Evolutionary conservation across 2,888 invertebrate genomes (phyloP), one percentile per base, ranked within the genome.

Genomic region (Caenorhabditis becei): DNA sequence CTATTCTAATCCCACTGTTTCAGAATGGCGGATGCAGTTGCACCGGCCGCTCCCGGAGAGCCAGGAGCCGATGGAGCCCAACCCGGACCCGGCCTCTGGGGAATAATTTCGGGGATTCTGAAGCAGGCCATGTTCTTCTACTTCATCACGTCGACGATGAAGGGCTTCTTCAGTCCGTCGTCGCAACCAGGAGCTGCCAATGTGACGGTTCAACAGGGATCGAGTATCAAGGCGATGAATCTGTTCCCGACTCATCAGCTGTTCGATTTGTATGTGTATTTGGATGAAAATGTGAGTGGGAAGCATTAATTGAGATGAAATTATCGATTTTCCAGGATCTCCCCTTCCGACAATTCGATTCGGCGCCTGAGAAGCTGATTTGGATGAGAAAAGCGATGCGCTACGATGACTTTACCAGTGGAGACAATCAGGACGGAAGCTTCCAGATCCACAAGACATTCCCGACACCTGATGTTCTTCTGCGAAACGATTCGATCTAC

Each of bases 401-500:
- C 2, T 93, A 93, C 87, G 93, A 92, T 41, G 92, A 93, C 83
- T 93, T 93, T 93, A 89, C 86, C 7, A 86, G 89, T 37, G 90
- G 90, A 49, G 83, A 82, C 0, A 53, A 83, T 8, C 72, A 82
- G 59, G 92, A 93, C 87, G 93, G 93, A 3, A 87, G 91, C 2
- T 92, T 87, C 70, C 77, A 83, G 10, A 89, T 91, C 61, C 79
- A 88, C 2, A 89, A 91, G 44, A 86, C 89, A 28, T 87, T 93
- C 59, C 70, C 82, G 0, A 88, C 91, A 16, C 90, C 92, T 5
- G 88, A 87, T 80, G 80, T 77, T 3, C 71, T 91, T 11, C 65
- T 84, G 91, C 96, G 95, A 90, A 99, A 99, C 93, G 97, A 97
- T 5, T 96, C 97, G 0, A 93, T 98, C 83, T 99, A 94, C 92